Evolutionary conservation across 30 jellyfish, hydroid and myxozoan species (phyloP).

Genomic region (Mastigias papua): DNA sequence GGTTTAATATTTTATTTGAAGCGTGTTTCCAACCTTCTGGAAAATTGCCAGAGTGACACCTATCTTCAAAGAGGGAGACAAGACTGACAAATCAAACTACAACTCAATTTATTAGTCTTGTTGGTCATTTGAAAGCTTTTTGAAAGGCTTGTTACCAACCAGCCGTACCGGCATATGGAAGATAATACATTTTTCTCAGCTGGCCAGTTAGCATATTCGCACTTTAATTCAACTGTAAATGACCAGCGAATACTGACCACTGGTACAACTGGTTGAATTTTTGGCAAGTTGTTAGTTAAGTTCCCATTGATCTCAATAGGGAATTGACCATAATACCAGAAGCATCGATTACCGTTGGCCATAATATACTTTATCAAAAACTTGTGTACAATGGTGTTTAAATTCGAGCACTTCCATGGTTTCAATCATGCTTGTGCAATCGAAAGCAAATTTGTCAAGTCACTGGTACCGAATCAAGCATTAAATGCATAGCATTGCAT

Average conservation of each 20-base stretch:
- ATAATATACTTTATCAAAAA: too few species aligned
- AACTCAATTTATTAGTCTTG: not conserved
- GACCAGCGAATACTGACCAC: not conserved
- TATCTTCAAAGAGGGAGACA: not conserved
- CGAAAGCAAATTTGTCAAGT: not conserved
- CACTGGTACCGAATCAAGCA: not conserved
- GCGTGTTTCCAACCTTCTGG: not conserved
- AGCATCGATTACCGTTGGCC: not conserved
- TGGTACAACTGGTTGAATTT: not conserved
- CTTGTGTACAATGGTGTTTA: not conserved
- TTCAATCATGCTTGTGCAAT: not conserved
- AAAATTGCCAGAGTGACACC: not conserved
- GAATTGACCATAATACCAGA: too few species aligned
- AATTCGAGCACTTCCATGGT: not conserved
- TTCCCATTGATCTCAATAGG: not conserved
- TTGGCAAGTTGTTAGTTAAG: not conserved
- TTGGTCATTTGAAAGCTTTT: not conserved
- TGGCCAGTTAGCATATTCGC: not conserved
- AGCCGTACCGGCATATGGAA: not conserved
- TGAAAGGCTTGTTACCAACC: too few species aligned
- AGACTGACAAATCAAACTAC: not conserved
- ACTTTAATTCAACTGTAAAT: not conserved
- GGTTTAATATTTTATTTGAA: not conserved
- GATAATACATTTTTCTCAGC: not conserved
- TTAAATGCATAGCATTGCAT: not conserved